These are phyloP conservation scores for Mythimna pallens DNA, from an alignment of 2,888 invertebrate genomes.

Conservation along the genomic window DNA sequence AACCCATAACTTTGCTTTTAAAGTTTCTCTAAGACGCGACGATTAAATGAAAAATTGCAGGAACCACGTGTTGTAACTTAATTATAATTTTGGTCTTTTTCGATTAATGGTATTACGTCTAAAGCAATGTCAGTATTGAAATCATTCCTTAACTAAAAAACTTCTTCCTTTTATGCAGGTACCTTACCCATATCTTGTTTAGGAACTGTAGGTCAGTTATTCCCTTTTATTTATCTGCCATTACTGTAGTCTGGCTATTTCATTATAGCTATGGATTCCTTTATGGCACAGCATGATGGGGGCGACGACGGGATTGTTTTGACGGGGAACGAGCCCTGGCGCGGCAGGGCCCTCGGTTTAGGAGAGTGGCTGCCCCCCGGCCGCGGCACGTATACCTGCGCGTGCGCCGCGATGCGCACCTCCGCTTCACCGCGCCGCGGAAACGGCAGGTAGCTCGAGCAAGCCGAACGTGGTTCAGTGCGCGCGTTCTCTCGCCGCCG, in stretches of 20 bases:
- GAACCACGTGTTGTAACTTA: conserved; percentile 17
- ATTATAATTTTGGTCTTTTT: background rate
- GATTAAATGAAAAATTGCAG: conserved; percentile 33
- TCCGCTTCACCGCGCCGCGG: conserved; percentile 86
- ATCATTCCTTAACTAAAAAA: background rate
- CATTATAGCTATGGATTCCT: conserved; percentile 46
- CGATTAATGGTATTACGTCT: background rate
- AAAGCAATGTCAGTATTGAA: background rate
- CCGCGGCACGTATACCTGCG: conserved; percentile 80
- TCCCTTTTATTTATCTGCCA: conserved; percentile 5
- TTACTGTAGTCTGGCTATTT: conserved; percentile 34
- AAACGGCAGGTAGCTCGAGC: conserved; percentile 86
- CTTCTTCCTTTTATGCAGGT: background rate
- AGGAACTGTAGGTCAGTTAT: background rate
- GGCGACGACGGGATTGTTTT: conserved; percentile 72
- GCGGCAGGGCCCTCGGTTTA: conserved; percentile 65
- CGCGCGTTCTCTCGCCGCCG: conserved; percentile 89
- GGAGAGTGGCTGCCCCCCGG: conserved; percentile 74
- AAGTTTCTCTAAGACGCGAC: conserved; percentile 70
- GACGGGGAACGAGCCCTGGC: conserved; percentile 67
- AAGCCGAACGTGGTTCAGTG: conserved; percentile 84
- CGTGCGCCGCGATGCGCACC: conserved; percentile 89
- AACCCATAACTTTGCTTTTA: conserved; percentile 69
- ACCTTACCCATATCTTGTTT: conserved; percentile 5
- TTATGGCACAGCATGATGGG: conserved; percentile 38